Conservation (phyloP, 2,797 vertebrate species). For the Esox lucius region DNA sequence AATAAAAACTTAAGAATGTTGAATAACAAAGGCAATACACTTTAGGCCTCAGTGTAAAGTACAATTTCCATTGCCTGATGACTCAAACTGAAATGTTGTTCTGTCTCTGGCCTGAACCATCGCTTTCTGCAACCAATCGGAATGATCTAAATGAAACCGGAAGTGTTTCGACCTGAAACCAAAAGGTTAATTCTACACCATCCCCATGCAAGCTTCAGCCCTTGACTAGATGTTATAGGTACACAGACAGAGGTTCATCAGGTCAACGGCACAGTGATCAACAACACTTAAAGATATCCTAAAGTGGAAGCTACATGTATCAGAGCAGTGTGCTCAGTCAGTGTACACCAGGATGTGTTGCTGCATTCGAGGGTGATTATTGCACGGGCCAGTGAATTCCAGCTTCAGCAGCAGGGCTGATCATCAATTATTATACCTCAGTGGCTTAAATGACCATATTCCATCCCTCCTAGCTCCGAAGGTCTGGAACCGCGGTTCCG, state of each 20-base stretch:
- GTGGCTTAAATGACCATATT: conserved; percentile 78
- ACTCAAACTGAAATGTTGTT: too few species aligned
- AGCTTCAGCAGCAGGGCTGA: conserved; percentile 79
- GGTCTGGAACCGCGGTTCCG: conserved; percentile 29
- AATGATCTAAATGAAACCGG: too few species aligned
- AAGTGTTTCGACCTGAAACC: too few species aligned
- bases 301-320: neutral
- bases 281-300: neutral
- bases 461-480: conserved; percentile 52
- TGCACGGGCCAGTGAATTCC: conserved; percentile 71
- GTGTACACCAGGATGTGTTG: conserved; percentile 53
- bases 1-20: too few species aligned
- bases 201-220: neutral
- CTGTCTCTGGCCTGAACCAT: too few species aligned
- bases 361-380: conserved; percentile 63
- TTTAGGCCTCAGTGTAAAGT: too few species aligned
- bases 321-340: conserved; percentile 3
- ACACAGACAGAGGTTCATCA: neutral
- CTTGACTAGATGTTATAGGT: neutral
- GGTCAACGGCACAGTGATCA: neutral
- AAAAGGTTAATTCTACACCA: too few species aligned
- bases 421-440: conserved; percentile 87
- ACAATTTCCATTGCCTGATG: too few species aligned
- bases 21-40: too few species aligned
- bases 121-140: too few species aligned